These are phyloP conservation scores for Tenthredo notha DNA, from an alignment of 2,888 invertebrate species.

Conservation along the genomic window DNA sequence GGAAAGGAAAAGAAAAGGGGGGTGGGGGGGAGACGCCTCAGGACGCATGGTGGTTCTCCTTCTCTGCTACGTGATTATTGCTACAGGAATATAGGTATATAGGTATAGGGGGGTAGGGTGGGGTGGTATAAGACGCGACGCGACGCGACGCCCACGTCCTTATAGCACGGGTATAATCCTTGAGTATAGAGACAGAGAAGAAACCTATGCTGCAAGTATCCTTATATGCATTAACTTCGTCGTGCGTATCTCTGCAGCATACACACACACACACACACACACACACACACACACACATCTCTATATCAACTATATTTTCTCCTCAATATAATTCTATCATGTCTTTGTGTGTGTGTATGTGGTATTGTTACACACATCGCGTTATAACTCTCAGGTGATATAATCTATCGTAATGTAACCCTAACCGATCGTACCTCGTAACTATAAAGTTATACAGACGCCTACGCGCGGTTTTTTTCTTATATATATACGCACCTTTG, in stretches of 20 bases:
- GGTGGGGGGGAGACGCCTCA: not conserved
- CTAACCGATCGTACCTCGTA: constrained; percentile 2
- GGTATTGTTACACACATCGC: constrained; percentile 4
- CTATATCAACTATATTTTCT: not conserved
- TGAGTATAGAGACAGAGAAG: not conserved
- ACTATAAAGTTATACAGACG: not conserved
- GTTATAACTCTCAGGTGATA: not conserved
- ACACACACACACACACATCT: not conserved
- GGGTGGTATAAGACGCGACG: not conserved
- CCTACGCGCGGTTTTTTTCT: not conserved
- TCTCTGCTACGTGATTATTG: not conserved
- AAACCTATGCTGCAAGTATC: constrained; percentile 10
- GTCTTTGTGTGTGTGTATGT: not conserved
- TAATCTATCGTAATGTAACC: constrained; percentile 9
- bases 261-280: no score
- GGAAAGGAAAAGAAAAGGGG: not conserved
- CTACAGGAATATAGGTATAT: not conserved
- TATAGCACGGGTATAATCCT: not conserved
- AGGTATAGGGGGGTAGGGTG: not conserved
- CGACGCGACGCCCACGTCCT: constrained; percentile 24
- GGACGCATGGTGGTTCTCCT: not conserved
- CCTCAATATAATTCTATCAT: not conserved
- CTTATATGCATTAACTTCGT: constrained; percentile 10
- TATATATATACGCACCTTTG: no score
- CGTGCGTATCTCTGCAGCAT: not conserved